Conservation (phyloP, 2,797 vertebrate genomes). For the Coranthus polyacanthus region DNA sequence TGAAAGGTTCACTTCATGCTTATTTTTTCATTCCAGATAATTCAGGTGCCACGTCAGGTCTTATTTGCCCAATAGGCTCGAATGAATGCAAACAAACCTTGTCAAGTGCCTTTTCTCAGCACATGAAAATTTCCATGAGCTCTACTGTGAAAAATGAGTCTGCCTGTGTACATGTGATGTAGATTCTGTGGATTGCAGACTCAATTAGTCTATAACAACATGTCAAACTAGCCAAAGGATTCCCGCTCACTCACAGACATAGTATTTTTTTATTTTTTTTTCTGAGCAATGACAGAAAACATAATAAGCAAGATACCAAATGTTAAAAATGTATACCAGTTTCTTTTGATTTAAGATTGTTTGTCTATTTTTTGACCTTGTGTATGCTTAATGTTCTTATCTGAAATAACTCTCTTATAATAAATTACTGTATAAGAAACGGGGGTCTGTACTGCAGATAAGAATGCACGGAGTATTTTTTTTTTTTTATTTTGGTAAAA, state of each 20-base stretch:
- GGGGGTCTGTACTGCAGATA: slow-evolving; percentile 56
- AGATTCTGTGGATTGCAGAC: slow-evolving; percentile 62
- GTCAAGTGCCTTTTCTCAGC: slow-evolving; percentile 63
- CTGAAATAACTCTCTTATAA: slow-evolving; percentile 52
- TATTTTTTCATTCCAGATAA: slow-evolving; percentile 64
- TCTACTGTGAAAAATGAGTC: slow-evolving; percentile 60
- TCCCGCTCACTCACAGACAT: slow-evolving; percentile 27
- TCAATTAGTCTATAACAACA: slow-evolving; percentile 72
- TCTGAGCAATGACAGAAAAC: slow-evolving; percentile 33
- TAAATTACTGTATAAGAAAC: slow-evolving; percentile 42
- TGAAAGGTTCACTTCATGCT: slow-evolving; percentile 50
- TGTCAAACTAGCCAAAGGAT: slow-evolving; percentile 54
- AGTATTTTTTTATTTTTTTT: slow-evolving; percentile 23
- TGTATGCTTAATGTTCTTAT: slow-evolving; percentile 40
- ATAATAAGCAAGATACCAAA: slow-evolving; percentile 53
- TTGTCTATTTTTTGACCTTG: slow-evolving; percentile 45
- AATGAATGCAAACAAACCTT: slow-evolving; percentile 77
- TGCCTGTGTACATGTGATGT: slow-evolving; percentile 58
- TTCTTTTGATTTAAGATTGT: slow-evolving; percentile 55
- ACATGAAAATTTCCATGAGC: slow-evolving; percentile 78
- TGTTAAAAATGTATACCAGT: slow-evolving; percentile 17
- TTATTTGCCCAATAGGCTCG: slow-evolving; percentile 64
- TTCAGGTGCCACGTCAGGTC: slow-evolving; percentile 73
- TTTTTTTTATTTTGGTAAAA: slow-evolving; percentile 66
- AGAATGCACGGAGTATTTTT: slow-evolving; percentile 31